Conservation (phyloP, 2,113 vertebrate species). For the Cynoglossus semilaevis region DNA sequence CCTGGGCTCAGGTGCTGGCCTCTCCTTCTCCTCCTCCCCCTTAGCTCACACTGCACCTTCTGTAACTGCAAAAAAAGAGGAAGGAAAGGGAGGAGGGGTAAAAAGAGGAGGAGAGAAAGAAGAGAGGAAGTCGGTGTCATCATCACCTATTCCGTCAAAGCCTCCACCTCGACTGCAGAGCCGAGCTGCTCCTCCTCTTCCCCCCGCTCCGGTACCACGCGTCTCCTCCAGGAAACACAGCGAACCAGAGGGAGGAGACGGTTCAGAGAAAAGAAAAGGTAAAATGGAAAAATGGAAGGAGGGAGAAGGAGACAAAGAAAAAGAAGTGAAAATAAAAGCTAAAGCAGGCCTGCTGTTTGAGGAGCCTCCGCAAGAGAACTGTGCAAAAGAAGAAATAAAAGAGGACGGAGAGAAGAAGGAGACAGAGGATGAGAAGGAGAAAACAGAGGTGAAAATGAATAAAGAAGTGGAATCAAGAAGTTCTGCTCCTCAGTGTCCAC, state of each 20-base stretch:
- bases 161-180: conserved; percentile 50
- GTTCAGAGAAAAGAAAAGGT: conserved; percentile 45
- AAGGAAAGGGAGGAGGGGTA: conserved; percentile 44
- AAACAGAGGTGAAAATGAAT: conserved; percentile 20
- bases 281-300: conserved; percentile 19
- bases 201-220: conserved; percentile 53
- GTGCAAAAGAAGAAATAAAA: conserved; percentile 10
- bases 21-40: conserved; percentile 25
- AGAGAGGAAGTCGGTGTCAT: conserved; percentile 46
- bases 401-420: conserved; percentile 9
- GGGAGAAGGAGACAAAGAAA: conserved; percentile 31
- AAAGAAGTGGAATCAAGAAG: conserved; percentile 38
- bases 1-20: conserved; percentile 47
- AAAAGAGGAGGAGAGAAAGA: conserved; percentile 37
- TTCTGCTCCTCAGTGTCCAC: conserved; percentile 5
- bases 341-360: conserved; percentile 35
- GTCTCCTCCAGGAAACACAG: conserved; percentile 45
- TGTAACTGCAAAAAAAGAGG: conserved; percentile 62
- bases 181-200: conserved; percentile 45
- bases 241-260: conserved; percentile 31
- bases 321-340: conserved; percentile 22
- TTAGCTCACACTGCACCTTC: conserved; percentile 6
- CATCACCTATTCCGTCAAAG: conserved; percentile 46
- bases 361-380: conserved; percentile 11
- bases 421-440: conserved; percentile 29